A percentile compares a stretch with the other conserved stretches of the same genome.
phyloP scores from a whole-genome alignment of 1,140 invertebrate genomes.

The Planococcus citri region DNA sequence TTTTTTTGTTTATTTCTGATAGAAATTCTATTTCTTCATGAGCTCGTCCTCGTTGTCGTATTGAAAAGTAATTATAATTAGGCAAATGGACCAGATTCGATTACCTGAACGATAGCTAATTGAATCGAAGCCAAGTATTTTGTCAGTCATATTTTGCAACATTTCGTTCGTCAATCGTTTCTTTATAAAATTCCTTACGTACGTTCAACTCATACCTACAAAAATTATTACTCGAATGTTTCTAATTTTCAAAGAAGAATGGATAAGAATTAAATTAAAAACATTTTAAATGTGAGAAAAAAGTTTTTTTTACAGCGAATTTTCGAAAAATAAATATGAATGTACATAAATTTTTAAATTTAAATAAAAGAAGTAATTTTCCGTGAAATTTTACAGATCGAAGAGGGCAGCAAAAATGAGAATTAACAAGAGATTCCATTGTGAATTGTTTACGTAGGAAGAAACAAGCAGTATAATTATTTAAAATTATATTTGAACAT shows the following conservation, averaged over 20 bases:
- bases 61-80: conserved; percentile 10
- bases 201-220: no score
- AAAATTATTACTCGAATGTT: no score
- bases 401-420: neutral
- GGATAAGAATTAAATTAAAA: conserved; percentile 41
- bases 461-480: no score
- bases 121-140: conserved; percentile 8
- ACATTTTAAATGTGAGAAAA: no score
- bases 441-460: no score
- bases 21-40: no score
- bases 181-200: neutral
- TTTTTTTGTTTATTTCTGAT: no score
- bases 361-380: neutral
- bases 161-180: neutral
- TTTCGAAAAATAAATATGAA: conserved; percentile 26
- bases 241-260: conserved; percentile 21
- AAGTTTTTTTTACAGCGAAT: conserved; percentile 28
- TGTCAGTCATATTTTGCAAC: neutral
- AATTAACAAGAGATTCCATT: neutral
- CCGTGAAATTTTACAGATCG: neutral
- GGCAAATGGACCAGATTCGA: conserved; percentile 4
- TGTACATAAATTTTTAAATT: neutral
- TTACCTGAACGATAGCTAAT: neutral
- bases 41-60: no score
- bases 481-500: no score